These are phyloP conservation scores for Thymelicus acteon DNA, from an alignment of 2,888 invertebrate species.

Conservation along the genomic window DNA sequence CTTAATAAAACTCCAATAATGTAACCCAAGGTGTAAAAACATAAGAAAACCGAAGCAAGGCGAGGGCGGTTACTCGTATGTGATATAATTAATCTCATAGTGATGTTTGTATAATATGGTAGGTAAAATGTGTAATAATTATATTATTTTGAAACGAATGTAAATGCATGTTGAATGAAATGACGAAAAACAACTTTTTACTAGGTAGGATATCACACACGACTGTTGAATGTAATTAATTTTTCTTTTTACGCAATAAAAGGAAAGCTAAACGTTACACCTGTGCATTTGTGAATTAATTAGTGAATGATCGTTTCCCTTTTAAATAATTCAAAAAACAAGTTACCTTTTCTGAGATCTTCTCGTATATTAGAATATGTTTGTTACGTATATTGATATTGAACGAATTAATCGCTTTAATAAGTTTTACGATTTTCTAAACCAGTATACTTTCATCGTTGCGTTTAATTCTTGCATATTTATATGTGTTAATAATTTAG, in stretches of 20 bases:
- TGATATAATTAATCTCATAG: too few relatives aligned
- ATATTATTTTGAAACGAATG: too few relatives aligned
- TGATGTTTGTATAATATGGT: too few relatives aligned
- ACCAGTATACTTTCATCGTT: slow-evolving; percentile 40
- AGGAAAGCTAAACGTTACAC: slow-evolving; percentile 32
- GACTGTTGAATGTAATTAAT: not conserved
- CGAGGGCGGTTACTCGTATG: too few relatives aligned
- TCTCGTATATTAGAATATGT: slow-evolving; percentile 28
- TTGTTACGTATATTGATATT: slow-evolving; percentile 38
- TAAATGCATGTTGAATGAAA: too few relatives aligned
- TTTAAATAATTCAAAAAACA: slow-evolving; percentile 59
- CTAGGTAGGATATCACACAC: not conserved
- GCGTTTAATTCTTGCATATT: not conserved
- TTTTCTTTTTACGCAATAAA: slow-evolving; percentile 24
- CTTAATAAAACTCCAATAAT: too few relatives aligned
- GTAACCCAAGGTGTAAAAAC: too few relatives aligned
- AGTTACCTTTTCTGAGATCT: slow-evolving; percentile 46
- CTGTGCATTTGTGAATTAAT: slow-evolving; percentile 24
- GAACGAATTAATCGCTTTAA: slow-evolving; percentile 39
- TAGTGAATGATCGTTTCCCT: slow-evolving; percentile 53
- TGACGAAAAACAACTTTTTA: not conserved
- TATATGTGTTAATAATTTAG: not conserved
- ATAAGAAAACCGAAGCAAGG: too few relatives aligned
- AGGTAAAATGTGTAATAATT: too few relatives aligned
- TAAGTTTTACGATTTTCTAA: slow-evolving; percentile 41